Base-by-base conservation (phyloP, 2,888 invertebrate species). In the Archaeoteleia sp. region DNA sequence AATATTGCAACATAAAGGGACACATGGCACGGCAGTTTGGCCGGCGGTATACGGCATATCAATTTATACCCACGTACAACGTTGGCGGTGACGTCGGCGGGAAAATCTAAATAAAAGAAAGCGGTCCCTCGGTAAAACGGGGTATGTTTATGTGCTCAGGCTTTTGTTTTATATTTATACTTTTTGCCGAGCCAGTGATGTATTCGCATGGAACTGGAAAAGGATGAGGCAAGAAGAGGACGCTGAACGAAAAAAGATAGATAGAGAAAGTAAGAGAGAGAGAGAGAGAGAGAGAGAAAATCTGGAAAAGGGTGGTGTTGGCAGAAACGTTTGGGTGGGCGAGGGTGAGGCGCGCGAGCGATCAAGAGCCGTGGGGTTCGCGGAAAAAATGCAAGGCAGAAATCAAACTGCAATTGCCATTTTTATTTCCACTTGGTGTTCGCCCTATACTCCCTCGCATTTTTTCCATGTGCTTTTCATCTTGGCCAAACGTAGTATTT, bases 391-490 rank as follows among this genome's bases (percentile, higher is more conserved):
- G 67, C 68, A 67, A 70, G 63, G 67, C 37, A 66, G 76, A 73
- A 79, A 82, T 82, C 79, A 80, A 82, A 79, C 74, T 79, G 78
- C 82, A 78, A 83, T 83, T 81, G 79, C 78, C 77, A 81, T 82
- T 82, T 83, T 82, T 79, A 81, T 81, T 80, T 79, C 76, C 74
- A 51, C 72, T 68, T 51, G 63, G 17, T 35, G n/a, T 46, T 17
- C 39, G 8, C 42, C 42, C 40, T 34, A 13, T 27, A 15, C 32
- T 55, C 48, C 45, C 66, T 57, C 58, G 27, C 58, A 40, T 65
- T 58, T 67, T 55, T 63, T 65, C 66, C 55, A 61, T 51, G 51
- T 29, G 67, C 67, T 65, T 67, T 60, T 54, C 66, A 54, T 70
- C 66, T 57, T 54, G 67, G 35, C 55, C 32, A 42, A 35, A 35